Conservation (phyloP, 2,113 vertebrate genomes). For the Toxotes chatareus region DNA sequence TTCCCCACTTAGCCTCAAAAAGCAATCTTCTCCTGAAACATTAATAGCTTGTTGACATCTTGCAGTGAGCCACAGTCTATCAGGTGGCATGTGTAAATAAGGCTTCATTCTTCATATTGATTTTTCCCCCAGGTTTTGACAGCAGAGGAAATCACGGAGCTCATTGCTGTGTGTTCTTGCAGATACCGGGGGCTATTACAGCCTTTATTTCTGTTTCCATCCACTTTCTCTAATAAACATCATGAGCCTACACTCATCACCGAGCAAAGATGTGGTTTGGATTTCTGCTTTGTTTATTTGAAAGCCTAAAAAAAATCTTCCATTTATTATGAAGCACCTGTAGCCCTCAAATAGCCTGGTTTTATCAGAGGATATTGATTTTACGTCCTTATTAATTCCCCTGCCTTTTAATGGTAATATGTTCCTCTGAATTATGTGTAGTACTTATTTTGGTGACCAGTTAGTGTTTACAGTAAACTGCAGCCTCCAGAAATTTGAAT, state of each 20-base stretch:
- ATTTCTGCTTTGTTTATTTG: constrained; percentile 8
- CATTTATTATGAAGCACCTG: background rate
- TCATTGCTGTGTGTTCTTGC: constrained; percentile 43
- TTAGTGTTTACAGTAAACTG: background rate
- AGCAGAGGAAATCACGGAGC: constrained; percentile 71
- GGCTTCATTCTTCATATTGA: constrained; percentile 77
- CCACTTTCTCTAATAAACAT: constrained; percentile 43
- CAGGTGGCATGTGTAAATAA: constrained; percentile 73
- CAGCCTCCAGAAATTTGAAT: background rate
- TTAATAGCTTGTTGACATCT: constrained; percentile 71
- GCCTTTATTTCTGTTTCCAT: constrained; percentile 46
- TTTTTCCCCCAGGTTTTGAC: constrained; percentile 73
- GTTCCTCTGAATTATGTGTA: background rate
- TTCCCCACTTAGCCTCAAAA: constrained; percentile 64
- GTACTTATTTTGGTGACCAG: background rate
- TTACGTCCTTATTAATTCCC: constrained; percentile 9
- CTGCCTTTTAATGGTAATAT: background rate
- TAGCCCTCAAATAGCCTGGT: background rate
- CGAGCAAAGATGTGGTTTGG: background rate
- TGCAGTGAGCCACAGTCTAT: constrained; percentile 63
- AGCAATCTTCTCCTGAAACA: constrained; percentile 67
- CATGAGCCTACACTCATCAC: background rate
- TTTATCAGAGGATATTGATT: constrained; percentile 35
- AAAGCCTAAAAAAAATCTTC: background rate
- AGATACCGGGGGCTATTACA: constrained; percentile 41